Percentiles rank a stretch among this genome's conserved stretches.
Evolutionary conservation across 2,888 invertebrate species (phyloP).

Genomic region (Tiliacea aurago): DNA sequence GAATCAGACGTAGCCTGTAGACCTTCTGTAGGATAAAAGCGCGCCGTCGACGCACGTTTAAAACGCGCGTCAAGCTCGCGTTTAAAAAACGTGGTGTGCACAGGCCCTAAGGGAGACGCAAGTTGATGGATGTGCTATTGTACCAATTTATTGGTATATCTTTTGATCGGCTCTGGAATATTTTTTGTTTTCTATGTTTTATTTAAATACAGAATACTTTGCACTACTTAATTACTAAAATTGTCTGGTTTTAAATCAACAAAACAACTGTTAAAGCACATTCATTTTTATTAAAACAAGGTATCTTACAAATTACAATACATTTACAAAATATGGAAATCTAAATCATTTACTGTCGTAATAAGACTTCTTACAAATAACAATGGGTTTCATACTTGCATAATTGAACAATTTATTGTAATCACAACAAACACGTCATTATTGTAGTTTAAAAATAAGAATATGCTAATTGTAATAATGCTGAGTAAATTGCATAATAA

Average conservation of each 20-base stretch:
- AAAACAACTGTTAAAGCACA: neutral
- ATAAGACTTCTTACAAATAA: constrained; percentile 15
- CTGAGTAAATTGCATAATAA: constrained; percentile 16
- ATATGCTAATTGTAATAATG: constrained; percentile 22
- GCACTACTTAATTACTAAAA: neutral
- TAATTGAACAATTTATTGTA: constrained; percentile 31
- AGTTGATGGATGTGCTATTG: too few species aligned
- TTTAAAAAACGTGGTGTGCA: too few species aligned
- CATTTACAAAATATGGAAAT: constrained; percentile 12
- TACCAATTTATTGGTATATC: too few species aligned
- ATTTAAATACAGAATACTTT: neutral
- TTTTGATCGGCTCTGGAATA: too few species aligned
- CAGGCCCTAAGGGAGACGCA: too few species aligned
- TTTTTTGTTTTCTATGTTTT: too few species aligned
- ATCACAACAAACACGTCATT: constrained; percentile 13
- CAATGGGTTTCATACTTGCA: constrained; percentile 3
- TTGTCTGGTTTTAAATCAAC: neutral
- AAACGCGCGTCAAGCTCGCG: too few species aligned
- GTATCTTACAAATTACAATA: neutral
- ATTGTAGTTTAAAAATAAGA: constrained; percentile 9
- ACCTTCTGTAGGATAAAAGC: too few species aligned
- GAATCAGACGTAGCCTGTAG: too few species aligned
- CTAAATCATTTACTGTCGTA: neutral
- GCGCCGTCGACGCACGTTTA: too few species aligned
- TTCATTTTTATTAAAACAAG: constrained; percentile 1